Base-by-base conservation (phyloP, 2,113 vertebrate genomes). In the Nasalis larvatus region DNA sequence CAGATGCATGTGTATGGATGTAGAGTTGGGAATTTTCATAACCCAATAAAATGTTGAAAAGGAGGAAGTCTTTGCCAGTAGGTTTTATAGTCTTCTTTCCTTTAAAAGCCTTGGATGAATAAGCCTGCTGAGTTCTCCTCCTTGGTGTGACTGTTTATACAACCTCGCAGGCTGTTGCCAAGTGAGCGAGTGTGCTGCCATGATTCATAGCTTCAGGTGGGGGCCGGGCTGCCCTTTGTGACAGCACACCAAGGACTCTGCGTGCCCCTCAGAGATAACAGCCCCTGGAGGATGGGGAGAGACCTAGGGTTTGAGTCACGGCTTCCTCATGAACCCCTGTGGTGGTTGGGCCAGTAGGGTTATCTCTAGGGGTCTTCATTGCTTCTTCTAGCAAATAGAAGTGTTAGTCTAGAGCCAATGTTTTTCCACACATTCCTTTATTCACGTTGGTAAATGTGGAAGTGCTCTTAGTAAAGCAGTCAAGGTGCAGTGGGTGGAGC, bases 21-120 rank as follows among this genome's bases (percentile, higher is more conserved):
- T 47, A 47, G 88, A 92, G 73, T 37, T 0, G 0, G 21, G 68
- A 37, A 25, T 58, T 94, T 89, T 83, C 66, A 16, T 68, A 80
- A 80, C 63, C 74, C 66, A 27, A 42, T 82, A 83, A 73, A 76
- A n/a, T 47, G 47, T 69, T 69, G 74, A 10, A 66, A 45, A 93
- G 94, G 56, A 96, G 52, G 93, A 94, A 97, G 16, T 52, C 30
- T 58, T 83, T 2, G 35, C 74, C n/a, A 1, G 58, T 18, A 8
- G 32, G 30, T 93, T 91, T 97, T 95, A 92, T 25, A 37, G 91
- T 47, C 74, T 68, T 27, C 54, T 78, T 96, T 87, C 86, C 83
- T 85, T 94, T 80, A 76, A 96, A 80, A 93, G 78, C 68, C 66
- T 66, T 35, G 32, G 69, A 49, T 97, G 94, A 94, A 52, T 92